Percentiles rank a stretch among this genome's conserved stretches.
Conservation (phyloP, 92 coral and sea anemone species). For the Parazoanthus swiftii region DNA sequence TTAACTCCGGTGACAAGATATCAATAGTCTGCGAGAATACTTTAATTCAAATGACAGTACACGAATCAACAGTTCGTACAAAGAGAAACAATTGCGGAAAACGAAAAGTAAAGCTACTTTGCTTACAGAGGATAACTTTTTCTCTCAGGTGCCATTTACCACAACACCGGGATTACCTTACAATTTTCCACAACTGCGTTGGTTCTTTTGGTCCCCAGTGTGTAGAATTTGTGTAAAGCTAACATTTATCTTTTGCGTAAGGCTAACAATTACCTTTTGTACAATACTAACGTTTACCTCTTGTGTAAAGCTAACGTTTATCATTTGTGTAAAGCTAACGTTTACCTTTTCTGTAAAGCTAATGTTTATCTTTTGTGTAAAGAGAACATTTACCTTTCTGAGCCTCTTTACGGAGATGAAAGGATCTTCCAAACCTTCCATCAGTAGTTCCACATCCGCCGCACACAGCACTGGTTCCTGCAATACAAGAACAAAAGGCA, state of each 20-base stretch:
- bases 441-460: slow-evolving; percentile 61
- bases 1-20: too few species aligned
- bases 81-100: too few species aligned
- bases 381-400: slow-evolving; percentile 54
- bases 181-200: too few species aligned
- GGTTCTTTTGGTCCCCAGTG: background rate
- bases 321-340: slow-evolving; percentile 33
- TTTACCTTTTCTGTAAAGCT: slow-evolving; percentile 52
- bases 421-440: slow-evolving; percentile 62
- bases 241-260: background rate
- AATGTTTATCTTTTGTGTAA: slow-evolving; percentile 50
- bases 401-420: slow-evolving; percentile 66
- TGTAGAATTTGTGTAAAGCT: background rate
- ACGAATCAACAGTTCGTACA: too few species aligned
- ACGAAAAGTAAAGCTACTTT: too few species aligned
- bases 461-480: slow-evolving; percentile 83
- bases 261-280: slow-evolving; percentile 49
- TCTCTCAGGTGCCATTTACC: too few species aligned
- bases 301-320: slow-evolving; percentile 14
- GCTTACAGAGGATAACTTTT: too few species aligned
- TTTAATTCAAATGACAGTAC: too few species aligned
- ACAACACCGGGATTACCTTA: background rate
- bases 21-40: too few species aligned
- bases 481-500: background rate
- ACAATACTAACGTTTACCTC: slow-evolving; percentile 44